These are phyloP conservation scores for Cephalopholis sonnerati DNA, from an alignment of 2,113 vertebrate genomes.

Conservation along the genomic window DNA sequence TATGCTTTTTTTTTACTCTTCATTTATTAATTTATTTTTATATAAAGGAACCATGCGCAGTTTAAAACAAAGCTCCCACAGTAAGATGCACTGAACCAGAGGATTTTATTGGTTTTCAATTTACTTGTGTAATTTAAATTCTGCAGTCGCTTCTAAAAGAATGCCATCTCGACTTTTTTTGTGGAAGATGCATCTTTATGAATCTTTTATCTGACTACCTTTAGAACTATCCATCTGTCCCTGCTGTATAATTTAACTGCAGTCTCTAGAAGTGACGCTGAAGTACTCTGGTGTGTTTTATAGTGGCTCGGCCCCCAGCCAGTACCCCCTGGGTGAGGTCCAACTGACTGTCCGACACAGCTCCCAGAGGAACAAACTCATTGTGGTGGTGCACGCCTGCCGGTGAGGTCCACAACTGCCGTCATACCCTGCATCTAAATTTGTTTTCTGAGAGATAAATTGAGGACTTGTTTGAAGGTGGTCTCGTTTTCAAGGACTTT, in stretches of 20 bases:
- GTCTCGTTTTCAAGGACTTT: constrained; percentile 8
- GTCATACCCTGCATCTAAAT: constrained; percentile 2
- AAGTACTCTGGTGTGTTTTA: constrained; percentile 63
- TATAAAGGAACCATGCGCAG: too few species aligned
- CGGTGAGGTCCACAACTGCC: constrained; percentile 84
- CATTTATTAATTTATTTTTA: too few species aligned
- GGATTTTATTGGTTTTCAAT: background rate
- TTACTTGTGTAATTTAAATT: constrained; percentile 2
- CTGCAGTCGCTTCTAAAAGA: background rate
- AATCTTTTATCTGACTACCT: constrained; percentile 34
- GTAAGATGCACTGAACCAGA: too few species aligned
- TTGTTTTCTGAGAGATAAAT: background rate
- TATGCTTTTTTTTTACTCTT: too few species aligned
- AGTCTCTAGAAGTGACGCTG: constrained; percentile 37
- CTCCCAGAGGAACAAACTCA: constrained; percentile 95
- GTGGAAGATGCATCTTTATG: background rate
- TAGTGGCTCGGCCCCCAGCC: constrained; percentile 90
- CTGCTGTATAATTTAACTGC: constrained; percentile 9
- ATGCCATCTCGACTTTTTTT: background rate
- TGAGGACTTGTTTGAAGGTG: background rate
- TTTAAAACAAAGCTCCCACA: too few species aligned
- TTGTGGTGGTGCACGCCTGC: constrained; percentile 96
- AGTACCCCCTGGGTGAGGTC: constrained; percentile 93
- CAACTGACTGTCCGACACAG: constrained; percentile 96
- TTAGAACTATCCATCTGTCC: background rate